These are phyloP conservation scores for Neopelma chrysocephalum DNA, from an alignment of 2,797 vertebrate species.

Conservation along the genomic window DNA sequence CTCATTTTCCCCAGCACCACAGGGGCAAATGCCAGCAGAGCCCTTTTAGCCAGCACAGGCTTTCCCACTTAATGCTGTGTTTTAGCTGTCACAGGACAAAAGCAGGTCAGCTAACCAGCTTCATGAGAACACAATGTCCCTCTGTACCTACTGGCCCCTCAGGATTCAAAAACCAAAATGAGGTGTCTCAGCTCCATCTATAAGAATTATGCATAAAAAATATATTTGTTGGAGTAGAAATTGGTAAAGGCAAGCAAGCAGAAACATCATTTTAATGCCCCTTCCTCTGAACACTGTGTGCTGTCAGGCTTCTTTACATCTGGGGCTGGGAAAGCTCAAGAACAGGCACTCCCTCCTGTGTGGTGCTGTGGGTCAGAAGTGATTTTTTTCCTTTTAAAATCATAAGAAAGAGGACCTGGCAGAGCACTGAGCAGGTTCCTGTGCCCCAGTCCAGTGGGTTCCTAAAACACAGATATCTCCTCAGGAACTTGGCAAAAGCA, in stretches of 20 bases:
- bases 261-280: background rate
- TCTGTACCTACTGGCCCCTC: accelerated
- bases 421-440: accelerated
- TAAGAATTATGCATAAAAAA: background rate
- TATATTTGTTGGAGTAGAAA: background rate
- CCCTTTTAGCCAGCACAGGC: background rate
- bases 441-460: background rate
- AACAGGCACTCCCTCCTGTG: background rate
- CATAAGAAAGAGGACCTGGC: background rate
- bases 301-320: background rate
- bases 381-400: background rate
- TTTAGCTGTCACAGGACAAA: background rate
- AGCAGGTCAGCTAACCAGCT: background rate
- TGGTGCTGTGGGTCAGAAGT: background rate
- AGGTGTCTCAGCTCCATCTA: background rate
- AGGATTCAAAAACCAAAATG: background rate
- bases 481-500: background rate
- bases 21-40: background rate
- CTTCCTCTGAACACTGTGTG: background rate
- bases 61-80: background rate
- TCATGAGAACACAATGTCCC: background rate
- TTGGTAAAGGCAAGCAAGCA: background rate
- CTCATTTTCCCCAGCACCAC: background rate
- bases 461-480: background rate
- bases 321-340: background rate